Base-by-base conservation (phyloP, 2,888 invertebrate species). In the Nasonia oneida region DNA sequence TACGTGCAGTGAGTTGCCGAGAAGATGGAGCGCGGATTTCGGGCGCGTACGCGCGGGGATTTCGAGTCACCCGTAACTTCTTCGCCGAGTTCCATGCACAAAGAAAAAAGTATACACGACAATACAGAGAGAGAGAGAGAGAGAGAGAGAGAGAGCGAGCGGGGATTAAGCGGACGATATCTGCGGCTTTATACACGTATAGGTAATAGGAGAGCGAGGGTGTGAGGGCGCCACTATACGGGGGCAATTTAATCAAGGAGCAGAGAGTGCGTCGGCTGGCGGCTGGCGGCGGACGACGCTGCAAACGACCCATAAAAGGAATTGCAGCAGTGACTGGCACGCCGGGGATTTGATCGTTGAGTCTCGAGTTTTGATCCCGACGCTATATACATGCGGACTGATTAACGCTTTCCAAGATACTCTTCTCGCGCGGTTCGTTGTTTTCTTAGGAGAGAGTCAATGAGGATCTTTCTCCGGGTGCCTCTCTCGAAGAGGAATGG, bases 231-330 rank as follows among this genome's bases (percentile, higher is more conserved):
- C 12, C 15, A 15, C 50, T 12, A 8, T 50, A 50, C 50, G 82
- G 73, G 50, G 83, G 39, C 78, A 82, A 78, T 80, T 84, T 82
- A 81, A 78, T 64, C 87, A 85, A 71, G 83, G 53, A 70, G 79
- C 53, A 53, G 64, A 64, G 78, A 70, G 80, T 86, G 87, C 67
- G 82, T 71, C 57, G 78, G 71, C 18, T 57, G 57, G 86, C 87
- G 29, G 29, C 29, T 1, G 29, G 88, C 71, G 23, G 23, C 23
- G 23, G 23, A 23, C 23, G 42, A 70, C 71, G 42, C 88, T 88
- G 87, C 89, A 89, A 89, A 88, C 88, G 87, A 87, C 73, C 88
- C 77, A 81, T 84, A 84, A 77, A 86, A 84, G 87, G 79, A 89
- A 89, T 89, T 88, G 87, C 88, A 82, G 87, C 87, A 82, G 79